Base-by-base conservation (phyloP, 2,113 vertebrate genomes). In the Etheostoma spectabile region DNA sequence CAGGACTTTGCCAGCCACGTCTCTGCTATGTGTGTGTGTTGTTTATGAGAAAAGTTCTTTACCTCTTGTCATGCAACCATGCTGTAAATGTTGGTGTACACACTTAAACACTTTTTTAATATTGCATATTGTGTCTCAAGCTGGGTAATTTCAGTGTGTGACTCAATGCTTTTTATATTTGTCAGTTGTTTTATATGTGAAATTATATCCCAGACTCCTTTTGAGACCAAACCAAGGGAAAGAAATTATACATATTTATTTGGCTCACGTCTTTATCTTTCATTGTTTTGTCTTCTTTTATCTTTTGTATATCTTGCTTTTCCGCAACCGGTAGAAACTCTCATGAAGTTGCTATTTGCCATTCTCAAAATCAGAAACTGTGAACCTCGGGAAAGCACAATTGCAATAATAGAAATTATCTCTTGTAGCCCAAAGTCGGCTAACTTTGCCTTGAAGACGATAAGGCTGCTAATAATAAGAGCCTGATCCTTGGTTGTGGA, bases 401-500 rank as follows among this genome's bases (percentile, higher is more conserved):
- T 49, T 42, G 65, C 81, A 42, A 63, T 89, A 86, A 80, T 64
- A 88, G 77, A 91, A 88, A 79, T 84, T 61, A 91, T 87, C 83
- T 89, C 70, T 65, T 65, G 59, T 59, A 72, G 83, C 72, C 71
- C 33, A 63, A 77, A 72, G 79, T 87, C 80, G 35, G 88, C 80
- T 86, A 89, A 77, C 74, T 84, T 88, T 88, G 84, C 81, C 87
- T 91, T 90, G 79, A 88, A 82, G 88, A 80, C 81, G 93, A 93
- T 94, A 94, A 91, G 90, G 73, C 62, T 30, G 87, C 93, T 94
- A 93, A 93, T 93, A 92, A 91, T 94, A 93, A 85, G 88, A 84
- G 77, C 80, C 84, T 80, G 48, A 13, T 83, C 74, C 80, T 90
- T 76, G 77, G 77, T 89, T 85, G 85, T 89, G 91, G 80, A 83